Percentiles rank a stretch among this genome's conserved stretches.
phyloP scores from a whole-genome alignment of 2,113 vertebrate genomes.

The Echinops telfairi region DNA sequence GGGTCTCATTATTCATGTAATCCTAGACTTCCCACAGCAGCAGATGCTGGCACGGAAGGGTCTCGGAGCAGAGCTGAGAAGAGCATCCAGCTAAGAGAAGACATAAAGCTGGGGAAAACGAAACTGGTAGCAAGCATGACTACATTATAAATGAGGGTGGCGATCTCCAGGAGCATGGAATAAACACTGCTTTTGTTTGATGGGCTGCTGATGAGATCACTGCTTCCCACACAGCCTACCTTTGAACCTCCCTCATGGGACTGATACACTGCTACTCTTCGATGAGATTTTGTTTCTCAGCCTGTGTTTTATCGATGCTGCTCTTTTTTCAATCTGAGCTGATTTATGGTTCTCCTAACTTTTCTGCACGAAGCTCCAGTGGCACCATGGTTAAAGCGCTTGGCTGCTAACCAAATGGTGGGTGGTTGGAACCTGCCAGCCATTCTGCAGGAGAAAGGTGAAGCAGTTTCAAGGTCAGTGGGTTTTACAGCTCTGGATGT shows the following conservation, averaged over 20 bases:
- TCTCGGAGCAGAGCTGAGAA: background rate
- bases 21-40: conserved; percentile 11
- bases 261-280: background rate
- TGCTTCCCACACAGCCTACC: background rate
- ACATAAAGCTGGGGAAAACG: background rate
- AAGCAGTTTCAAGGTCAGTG: background rate
- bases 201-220: background rate
- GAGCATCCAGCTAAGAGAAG: conserved; percentile 22
- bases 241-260: background rate
- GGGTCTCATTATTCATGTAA: conserved; percentile 51
- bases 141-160: background rate
- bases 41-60: background rate
- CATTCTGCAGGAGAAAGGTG: no score
- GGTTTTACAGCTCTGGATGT: background rate
- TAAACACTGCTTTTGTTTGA: background rate
- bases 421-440: no score
- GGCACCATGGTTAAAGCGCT: no score
- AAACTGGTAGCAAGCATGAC: background rate
- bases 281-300: background rate
- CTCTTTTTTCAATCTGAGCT: background rate
- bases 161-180: background rate
- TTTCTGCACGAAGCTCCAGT: no score
- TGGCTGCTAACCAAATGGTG: no score
- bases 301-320: background rate
- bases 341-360: background rate